Percentiles rank a stretch among this genome's conserved stretches.
These are phyloP conservation scores for Melipona bicolor DNA, from an alignment of 2,888 invertebrate species.

Conservation along the genomic window DNA sequence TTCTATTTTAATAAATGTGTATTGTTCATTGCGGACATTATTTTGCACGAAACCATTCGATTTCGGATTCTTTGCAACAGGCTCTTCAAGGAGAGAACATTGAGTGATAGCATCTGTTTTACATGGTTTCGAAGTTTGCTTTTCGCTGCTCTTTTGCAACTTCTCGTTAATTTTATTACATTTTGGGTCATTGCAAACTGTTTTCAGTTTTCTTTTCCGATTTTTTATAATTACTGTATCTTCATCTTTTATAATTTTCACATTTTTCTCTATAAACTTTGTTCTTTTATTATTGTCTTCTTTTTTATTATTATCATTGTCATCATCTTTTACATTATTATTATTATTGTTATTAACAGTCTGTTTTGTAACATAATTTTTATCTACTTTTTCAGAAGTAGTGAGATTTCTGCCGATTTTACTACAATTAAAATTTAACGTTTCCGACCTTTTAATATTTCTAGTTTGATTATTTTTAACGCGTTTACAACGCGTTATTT, in stretches of 20 bases:
- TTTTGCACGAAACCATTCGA: slow-evolving; percentile 6
- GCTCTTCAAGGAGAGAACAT: slow-evolving; percentile 69
- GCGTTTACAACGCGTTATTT: slow-evolving; percentile 40
- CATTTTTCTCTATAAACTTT: background rate
- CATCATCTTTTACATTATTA: background rate
- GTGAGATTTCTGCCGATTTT: slow-evolving; percentile 22
- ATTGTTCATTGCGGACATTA: slow-evolving; percentile 33
- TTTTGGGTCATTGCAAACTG: slow-evolving; percentile 11
- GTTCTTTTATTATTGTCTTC: slow-evolving; percentile 22
- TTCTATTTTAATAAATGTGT: slow-evolving; percentile 55
- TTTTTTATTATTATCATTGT: background rate
- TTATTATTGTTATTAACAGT: background rate
- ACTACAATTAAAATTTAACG: slow-evolving; percentile 8
- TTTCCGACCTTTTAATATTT: slow-evolving; percentile 10
- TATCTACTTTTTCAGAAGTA: slow-evolving; percentile 15
- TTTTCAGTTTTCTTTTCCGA: slow-evolving; percentile 33
- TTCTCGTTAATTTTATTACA: background rate
- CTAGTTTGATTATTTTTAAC: slow-evolving; percentile 14
- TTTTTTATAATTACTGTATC: slow-evolving; percentile 2
- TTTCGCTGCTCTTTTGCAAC: background rate
- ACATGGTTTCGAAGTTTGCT: slow-evolving; percentile 39
- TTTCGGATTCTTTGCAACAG: slow-evolving; percentile 24
- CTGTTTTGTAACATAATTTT: background rate
- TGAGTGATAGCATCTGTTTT: slow-evolving; percentile 74
- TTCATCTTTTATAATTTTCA: slow-evolving; percentile 1